Base-by-base conservation (phyloP, 2,797 vertebrate species). In the Silurus aristotelis region DNA sequence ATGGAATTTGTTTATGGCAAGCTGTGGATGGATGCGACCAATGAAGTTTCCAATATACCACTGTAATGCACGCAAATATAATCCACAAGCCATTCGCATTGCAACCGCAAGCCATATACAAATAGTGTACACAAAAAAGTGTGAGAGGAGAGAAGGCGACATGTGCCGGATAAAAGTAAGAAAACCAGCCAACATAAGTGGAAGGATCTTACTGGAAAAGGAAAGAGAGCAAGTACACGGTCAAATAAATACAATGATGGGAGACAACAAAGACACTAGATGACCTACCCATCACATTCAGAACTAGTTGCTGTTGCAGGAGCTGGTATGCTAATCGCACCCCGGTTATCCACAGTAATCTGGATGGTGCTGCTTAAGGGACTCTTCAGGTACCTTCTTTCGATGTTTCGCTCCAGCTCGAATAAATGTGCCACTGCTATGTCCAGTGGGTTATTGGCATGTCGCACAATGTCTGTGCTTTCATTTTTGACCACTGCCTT, bases 271-370 rank as follows among this genome's bases (percentile, higher is more conserved):
- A 96, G 95, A 96, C 95, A 95, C 92, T 96, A 94, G 95, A 95
- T 95, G 95, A 96, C 96, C 95, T 97, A 97, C 96, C 96, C 95
- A 94, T 97, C 96, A 95, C 95, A 95, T 95, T 96, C 96, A 95
- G 94, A 95, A 96, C 94, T 96, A 96, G 95, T 85, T 93, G 96
- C 96, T 96, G 96, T 96, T 95, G 96, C 96, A 95, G 96, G 95
- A 95, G 96, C 96, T 93, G 96, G 96, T 93, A 96, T 96, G 95
- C 96, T 97, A 95, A 97, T 96, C 95, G 95, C 96, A 94, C 96
- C 96, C 96, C 96, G 96, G 96, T 97, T 96, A 96, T 97, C 96
- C 96, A 96, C 94, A 96, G 96, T 96, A 96, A 97, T 96, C 96
- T 97, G 96, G 96, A 96, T 96, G 95, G 96, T 96, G 96, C 95